Evolutionary conservation across 2,888 invertebrate species (phyloP).

Genomic region (Antheraea assamensis): DNA sequence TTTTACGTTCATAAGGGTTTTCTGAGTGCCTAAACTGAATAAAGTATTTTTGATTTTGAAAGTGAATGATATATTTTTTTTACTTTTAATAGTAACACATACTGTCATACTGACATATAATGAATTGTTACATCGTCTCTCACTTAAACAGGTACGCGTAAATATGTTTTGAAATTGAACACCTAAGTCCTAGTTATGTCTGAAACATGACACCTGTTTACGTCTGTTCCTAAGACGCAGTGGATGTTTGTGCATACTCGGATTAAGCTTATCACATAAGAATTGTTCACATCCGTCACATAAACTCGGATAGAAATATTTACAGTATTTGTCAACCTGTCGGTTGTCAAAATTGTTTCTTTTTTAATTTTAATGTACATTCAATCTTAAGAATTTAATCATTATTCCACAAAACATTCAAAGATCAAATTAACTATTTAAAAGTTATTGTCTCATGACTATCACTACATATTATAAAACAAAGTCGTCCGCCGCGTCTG

Average conservation of each 20-base stretch:
- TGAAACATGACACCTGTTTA: constrained; percentile 7
- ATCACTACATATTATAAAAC: too few relatives aligned
- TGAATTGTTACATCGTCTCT: neutral
- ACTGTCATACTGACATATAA: neutral
- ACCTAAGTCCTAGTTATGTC: neutral
- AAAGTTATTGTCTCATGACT: too few relatives aligned
- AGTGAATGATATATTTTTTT: too few relatives aligned
- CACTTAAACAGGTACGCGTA: neutral
- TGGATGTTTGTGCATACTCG: neutral
- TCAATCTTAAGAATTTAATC: neutral
- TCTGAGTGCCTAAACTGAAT: too few relatives aligned
- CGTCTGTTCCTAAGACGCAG: neutral
- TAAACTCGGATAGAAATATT: neutral
- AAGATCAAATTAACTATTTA: too few relatives aligned
- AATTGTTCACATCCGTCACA: neutral
- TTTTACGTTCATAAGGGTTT: too few relatives aligned
- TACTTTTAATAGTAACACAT: neutral
- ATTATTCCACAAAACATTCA: too few relatives aligned
- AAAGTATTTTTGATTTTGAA: too few relatives aligned
- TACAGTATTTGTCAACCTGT: too few relatives aligned
- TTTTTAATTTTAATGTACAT: too few relatives aligned
- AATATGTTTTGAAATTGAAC: constrained; percentile 6
- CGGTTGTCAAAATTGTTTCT: too few relatives aligned
- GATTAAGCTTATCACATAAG: neutral
- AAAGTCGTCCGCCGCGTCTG: too few relatives aligned